Evolutionary conservation across 2,113 vertebrate genomes (phyloP), one percentile per base, ranked within the genome.

Genomic region (Mesembrinibis cayennensis): DNA sequence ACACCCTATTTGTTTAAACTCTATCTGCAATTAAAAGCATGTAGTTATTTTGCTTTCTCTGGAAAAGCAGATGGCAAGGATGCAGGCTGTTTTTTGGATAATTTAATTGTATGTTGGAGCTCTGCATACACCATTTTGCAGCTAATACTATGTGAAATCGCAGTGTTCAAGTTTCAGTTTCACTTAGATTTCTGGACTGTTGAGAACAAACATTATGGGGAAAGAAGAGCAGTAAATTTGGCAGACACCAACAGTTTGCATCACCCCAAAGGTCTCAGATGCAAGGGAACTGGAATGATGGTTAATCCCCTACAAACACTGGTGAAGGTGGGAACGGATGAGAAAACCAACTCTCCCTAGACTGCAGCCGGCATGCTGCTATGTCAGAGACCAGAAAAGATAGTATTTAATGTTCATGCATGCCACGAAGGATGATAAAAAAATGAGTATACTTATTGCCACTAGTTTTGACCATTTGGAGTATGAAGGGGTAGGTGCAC

Each of bases 401-500:
- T 25, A 52, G 9, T 5, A 30, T 23, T 61, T 22, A 4, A 38
- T 5, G 53, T 25, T 70, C 56, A 22, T 1, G 5, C 6, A 2
- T 16, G 20, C 42, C 62, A n/a, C 0, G 3, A 62, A 78, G 27
- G 30, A 44, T 7, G 61, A 73, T 21, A 62, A 77, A 65, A 65
- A 59, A 47, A 53, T 5, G 0, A 11, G 21, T 34, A 16, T 6
- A 13, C 2, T 49, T 23, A 5, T 12, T 29, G 21, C 25, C 65
- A 56, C 36, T 2, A n/a, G 4, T 12, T 63, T n/a, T 49, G 32
- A 66, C 7, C 42, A 18, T 0, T 3, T 1, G 4, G 70, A 44
- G 45, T 2, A 30, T 1, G 32, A 11, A 56, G 47, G 16, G 20
- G 7, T 29, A 21, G 27, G 27, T 5, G 16, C 8, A 9, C 0